Evolutionary conservation across 2,113 vertebrate species (phyloP), one percentile per base, ranked within the genome.

Genomic region (Poeciliopsis prolifica): DNA sequence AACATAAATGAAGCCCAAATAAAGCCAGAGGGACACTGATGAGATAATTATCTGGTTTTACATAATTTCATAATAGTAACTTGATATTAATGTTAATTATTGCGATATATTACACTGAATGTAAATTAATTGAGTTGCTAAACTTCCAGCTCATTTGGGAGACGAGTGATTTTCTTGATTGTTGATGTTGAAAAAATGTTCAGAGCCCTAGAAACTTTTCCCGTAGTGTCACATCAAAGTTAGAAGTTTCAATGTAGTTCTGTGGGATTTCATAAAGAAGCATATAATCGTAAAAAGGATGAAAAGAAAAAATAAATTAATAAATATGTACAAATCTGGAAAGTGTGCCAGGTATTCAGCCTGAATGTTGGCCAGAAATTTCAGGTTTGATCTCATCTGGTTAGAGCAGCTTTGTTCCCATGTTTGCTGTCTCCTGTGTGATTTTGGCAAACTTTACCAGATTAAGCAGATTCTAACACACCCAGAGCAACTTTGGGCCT

Each of bases 111-210:
- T 48, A 5, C 44, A 5, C 44, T 48, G 14, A 14, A 48, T 15
- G 19, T 24, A 54, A 24, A 24, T 54, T 24, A 54, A 54, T 8
- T 54, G 22, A 54, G 51, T 24, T 54, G 66, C 70, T 42, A 64
- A 68, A 19, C 44, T 24, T 29, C 58, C 11, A 24, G 66, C 51
- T 51, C 30, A 67, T 64, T 44, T 77, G 29, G 60, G 44, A 60
- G 26, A 17, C 67, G 0, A 1, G 29, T 42, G 44, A 24, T 17
- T 2, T 54, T 54, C 51, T 54, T 54, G 19, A 54, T 54, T 24
- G 19, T 24, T 54, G 24, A 24, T n/a, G 19, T 54, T 22, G 9
- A 22, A 22, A 54, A 54, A 54, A 22, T 54, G 51, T 54, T 6
- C 44, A 48, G 4, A 48, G 15, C 5, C 15, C 44, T 54, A 51